Percentiles rank a stretch among this genome's conserved stretches.
phyloP scores from a whole-genome alignment of 1,140 invertebrate species.

The Eulimnadia texana region DNA sequence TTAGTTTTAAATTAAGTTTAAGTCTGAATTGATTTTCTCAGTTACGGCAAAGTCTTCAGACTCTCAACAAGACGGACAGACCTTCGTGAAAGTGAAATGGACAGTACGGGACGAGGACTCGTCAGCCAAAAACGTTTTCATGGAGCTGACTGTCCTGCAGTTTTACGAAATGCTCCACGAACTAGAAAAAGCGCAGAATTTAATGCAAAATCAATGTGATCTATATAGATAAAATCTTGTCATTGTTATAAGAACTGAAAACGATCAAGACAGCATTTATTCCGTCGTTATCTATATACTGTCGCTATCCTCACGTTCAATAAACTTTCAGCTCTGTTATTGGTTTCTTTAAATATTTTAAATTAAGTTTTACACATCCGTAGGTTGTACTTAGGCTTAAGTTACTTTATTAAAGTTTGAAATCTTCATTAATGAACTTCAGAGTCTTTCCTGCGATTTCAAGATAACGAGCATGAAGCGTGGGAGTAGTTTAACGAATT shows the following conservation, averaged over 20 bases:
- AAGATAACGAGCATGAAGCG: too few relatives aligned
- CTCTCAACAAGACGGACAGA: background rate
- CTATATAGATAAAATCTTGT: background rate
- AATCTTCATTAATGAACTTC: too few relatives aligned
- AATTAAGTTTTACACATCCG: too few relatives aligned
- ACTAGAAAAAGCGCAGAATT: slow-evolving; percentile 1
- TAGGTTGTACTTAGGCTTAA: too few relatives aligned
- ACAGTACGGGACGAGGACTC: background rate
- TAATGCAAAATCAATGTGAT: background rate
- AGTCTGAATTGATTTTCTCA: background rate
- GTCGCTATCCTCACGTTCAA: too few relatives aligned
- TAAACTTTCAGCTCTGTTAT: too few relatives aligned
- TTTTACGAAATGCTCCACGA: slow-evolving; percentile 7
- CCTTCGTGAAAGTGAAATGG: slow-evolving; percentile 3
- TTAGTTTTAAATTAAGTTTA: background rate
- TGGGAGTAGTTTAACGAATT: too few relatives aligned
- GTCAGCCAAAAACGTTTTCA: background rate
- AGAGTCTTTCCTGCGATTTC: too few relatives aligned
- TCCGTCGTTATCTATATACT: too few relatives aligned
- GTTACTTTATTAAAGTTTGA: too few relatives aligned
- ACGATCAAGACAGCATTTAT: too few relatives aligned
- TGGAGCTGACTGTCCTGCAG: slow-evolving; percentile 3
- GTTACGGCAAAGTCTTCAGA: background rate
- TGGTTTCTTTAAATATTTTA: too few relatives aligned
- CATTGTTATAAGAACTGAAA: background rate